Base-by-base conservation (phyloP, 92 coral and sea anemone genomes). In the Anthopleura xanthogrammica region DNA sequence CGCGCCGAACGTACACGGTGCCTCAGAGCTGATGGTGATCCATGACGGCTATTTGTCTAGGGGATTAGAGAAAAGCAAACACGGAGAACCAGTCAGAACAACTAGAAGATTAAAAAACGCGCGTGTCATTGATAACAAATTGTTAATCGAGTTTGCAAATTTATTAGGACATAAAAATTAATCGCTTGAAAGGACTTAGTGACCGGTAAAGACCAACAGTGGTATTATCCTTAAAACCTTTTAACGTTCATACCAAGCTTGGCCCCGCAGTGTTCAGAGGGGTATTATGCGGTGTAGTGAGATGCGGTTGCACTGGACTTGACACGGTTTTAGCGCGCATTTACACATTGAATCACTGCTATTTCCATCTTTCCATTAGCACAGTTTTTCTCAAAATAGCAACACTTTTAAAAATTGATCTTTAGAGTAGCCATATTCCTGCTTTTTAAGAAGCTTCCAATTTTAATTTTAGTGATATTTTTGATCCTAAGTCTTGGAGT, bases 61-160 rank as follows among this genome's bases (percentile, higher is more conserved):
- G n/a, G 75, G 83, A 80, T 80, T 41, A 80, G 83, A n/a, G 74
- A 19, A 80, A 80, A 60, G 71, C 76, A 80, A 80, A 80, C 76
- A 16, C 29, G 46, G 29, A 64, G 58, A 5, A n/a, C 75, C 43
- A 42, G 41, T 6, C 23, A 42, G 56, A 17, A 42, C 52, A 42
- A 42, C 78, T 16, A 75, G 29, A 13, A 41, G 78, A 75, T 75
- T 75, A 41, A 62, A 79, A 79, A 19, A 80, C 54, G 73, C 57
- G 65, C 9, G 60, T 52, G 80, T 52, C 80, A 52, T 20, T 77
- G 56, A 55, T n/a, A 14, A 36, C 41, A 46, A 77, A 22, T 52
- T 3, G 80, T 77, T 36, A 12, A 68, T 68, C 42, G 74, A 68
- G 42, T 68, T 36, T 68, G 74, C 17, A 62, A 68, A 68, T 68